These are phyloP conservation scores for Buathra laborator DNA, from an alignment of 2,888 invertebrate genomes.

Conservation along the genomic window DNA sequence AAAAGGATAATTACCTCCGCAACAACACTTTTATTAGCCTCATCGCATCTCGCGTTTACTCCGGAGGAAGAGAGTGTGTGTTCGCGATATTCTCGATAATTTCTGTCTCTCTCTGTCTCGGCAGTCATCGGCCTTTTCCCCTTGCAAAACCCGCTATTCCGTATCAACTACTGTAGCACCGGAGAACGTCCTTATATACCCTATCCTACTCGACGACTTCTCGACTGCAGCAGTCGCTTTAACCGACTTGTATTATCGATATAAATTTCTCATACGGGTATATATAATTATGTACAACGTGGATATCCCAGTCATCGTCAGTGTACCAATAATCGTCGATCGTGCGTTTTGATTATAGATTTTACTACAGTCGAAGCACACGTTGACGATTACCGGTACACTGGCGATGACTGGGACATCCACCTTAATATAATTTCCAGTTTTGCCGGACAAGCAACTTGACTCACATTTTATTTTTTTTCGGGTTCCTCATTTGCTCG, in stretches of 20 bases:
- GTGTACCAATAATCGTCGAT: too few species aligned
- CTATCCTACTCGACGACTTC: constrained; percentile 45
- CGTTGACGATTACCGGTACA: too few species aligned
- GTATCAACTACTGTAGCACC: constrained; percentile 21
- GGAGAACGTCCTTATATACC: constrained; percentile 53
- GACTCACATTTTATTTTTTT: neutral
- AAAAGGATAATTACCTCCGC: constrained; percentile 75
- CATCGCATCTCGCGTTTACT: constrained; percentile 26
- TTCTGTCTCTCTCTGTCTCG: constrained; percentile 47
- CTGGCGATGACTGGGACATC: too few species aligned
- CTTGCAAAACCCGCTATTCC: constrained; percentile 27
- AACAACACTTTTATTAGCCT: constrained; percentile 71
- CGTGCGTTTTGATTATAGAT: too few species aligned
- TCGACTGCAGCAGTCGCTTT: constrained; percentile 50
- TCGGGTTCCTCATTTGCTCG: neutral
- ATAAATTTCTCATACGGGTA: constrained; percentile 60
- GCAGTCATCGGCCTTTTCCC: constrained; percentile 51
- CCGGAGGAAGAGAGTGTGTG: constrained; percentile 19
- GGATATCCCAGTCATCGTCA: too few species aligned
- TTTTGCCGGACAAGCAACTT: constrained; percentile 9
- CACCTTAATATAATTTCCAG: neutral
- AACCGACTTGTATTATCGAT: constrained; percentile 59
- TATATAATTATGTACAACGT: constrained; percentile 58
- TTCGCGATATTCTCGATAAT: constrained; percentile 54
- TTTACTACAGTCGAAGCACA: too few species aligned